phyloP scores from a whole-genome alignment of 2,888 invertebrate genomes.

The Noctua pronuba region DNA sequence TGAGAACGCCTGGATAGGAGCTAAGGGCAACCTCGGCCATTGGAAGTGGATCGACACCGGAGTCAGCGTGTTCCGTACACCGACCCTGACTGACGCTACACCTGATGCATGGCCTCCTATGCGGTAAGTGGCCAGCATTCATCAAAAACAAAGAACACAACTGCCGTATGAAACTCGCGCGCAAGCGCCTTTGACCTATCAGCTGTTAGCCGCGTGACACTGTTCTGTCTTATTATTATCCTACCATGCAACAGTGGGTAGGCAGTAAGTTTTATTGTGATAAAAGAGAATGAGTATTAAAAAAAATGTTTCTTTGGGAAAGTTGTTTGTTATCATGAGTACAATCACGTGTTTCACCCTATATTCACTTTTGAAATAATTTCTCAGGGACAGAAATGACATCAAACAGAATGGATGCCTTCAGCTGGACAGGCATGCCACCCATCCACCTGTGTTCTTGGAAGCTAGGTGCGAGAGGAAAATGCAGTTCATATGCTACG shows the following conservation, averaged over 20 bases:
- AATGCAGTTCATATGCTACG: constrained; percentile 89
- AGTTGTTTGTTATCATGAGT: too few species aligned
- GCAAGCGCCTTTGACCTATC: too few species aligned
- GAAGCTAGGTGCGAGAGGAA: constrained; percentile 87
- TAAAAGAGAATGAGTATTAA: too few species aligned
- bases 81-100: constrained; percentile 68
- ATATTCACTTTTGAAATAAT: neutral
- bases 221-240: too few species aligned
- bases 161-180: too few species aligned
- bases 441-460: constrained; percentile 83
- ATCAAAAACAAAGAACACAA: too few species aligned
- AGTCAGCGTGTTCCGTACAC: constrained; percentile 77
- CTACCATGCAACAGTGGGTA: too few species aligned
- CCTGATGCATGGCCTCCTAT: constrained; percentile 80
- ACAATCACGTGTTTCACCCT: too few species aligned
- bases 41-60: constrained; percentile 88
- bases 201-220: too few species aligned
- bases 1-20: constrained; percentile 89
- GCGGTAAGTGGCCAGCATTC: constrained; percentile 72
- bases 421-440: constrained; percentile 86
- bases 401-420: constrained; percentile 86
- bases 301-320: too few species aligned
- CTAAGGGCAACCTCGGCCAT: constrained; percentile 80
- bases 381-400: constrained; percentile 74
- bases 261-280: too few species aligned